phyloP scores from a whole-genome alignment of 2,113 vertebrate species.

The Anarhynchus alexandrinus region DNA sequence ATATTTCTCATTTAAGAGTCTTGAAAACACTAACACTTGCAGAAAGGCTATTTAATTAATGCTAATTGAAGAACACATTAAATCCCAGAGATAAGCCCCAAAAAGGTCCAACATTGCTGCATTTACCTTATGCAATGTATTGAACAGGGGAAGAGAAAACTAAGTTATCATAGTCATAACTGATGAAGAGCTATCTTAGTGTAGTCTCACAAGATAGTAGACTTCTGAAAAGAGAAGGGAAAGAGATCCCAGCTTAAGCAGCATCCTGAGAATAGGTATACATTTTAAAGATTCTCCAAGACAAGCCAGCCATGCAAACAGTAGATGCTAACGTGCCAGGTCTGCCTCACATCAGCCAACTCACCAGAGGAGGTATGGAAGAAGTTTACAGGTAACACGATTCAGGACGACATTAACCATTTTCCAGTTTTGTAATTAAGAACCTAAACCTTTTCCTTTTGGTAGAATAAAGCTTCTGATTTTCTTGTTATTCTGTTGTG shows the following conservation, averaged over 20 bases:
- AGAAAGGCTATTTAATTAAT: constrained; percentile 8
- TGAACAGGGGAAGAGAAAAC: background rate
- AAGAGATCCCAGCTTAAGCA: background rate
- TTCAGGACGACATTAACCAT: background rate
- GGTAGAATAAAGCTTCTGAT: background rate
- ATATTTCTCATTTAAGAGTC: background rate
- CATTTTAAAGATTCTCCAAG: background rate
- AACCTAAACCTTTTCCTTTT: background rate
- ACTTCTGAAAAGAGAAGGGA: background rate
- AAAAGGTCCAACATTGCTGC: background rate
- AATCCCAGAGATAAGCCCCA: background rate
- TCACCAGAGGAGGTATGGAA: background rate
- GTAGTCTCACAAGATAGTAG: background rate
- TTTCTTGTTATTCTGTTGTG: background rate
- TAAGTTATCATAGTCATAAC: background rate
- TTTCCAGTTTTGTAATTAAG: background rate
- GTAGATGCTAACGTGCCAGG: background rate
- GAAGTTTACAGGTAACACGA: background rate
- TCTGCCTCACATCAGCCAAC: background rate
- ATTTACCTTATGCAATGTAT: background rate
- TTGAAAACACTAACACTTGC: background rate
- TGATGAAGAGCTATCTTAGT: background rate
- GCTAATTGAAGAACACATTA: background rate
- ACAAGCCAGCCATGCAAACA: background rate
- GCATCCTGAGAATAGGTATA: background rate